A percentile compares a stretch with the other conserved stretches of the same genome.
Conservation (phyloP, 2,797 vertebrate species). For the Pipistrellus pipistrellus region DNA sequence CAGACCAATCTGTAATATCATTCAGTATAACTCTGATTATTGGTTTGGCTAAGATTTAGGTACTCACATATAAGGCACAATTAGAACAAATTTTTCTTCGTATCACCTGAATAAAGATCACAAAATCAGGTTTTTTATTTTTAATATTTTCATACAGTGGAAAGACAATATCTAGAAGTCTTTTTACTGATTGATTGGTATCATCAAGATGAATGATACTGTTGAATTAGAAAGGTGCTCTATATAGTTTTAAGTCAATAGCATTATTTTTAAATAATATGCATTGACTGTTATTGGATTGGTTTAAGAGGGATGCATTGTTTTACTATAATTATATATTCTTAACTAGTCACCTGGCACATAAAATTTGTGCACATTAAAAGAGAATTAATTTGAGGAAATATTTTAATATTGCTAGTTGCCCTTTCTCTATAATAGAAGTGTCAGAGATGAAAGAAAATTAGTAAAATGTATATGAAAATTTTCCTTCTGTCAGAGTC, state of each 20-base stretch:
- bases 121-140: slow-evolving; percentile 46
- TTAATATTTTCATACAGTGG: slow-evolving; percentile 31
- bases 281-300: slow-evolving; percentile 3
- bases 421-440: no score
- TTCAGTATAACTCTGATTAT: slow-evolving; percentile 5
- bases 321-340: slow-evolving; percentile 54
- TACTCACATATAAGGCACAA: slow-evolving; percentile 49
- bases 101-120: slow-evolving; percentile 12
- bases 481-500: no score
- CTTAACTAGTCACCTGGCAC: neutral
- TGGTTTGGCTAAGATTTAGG: slow-evolving; percentile 4
- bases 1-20: neutral
- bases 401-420: no score
- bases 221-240: slow-evolving; percentile 12
- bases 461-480: no score
- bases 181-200: neutral
- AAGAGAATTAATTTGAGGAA: no score
- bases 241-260: slow-evolving; percentile 37
- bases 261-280: slow-evolving; percentile 18
- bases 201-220: slow-evolving; percentile 32
- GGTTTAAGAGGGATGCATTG: slow-evolving; percentile 10
- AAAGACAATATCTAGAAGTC: slow-evolving; percentile 26
- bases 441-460: no score
- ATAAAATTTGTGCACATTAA: no score
- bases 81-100: slow-evolving; percentile 28